Evolutionary conservation across 2,888 invertebrate species (phyloP).

Genomic region (Deilephila porcellus): DNA sequence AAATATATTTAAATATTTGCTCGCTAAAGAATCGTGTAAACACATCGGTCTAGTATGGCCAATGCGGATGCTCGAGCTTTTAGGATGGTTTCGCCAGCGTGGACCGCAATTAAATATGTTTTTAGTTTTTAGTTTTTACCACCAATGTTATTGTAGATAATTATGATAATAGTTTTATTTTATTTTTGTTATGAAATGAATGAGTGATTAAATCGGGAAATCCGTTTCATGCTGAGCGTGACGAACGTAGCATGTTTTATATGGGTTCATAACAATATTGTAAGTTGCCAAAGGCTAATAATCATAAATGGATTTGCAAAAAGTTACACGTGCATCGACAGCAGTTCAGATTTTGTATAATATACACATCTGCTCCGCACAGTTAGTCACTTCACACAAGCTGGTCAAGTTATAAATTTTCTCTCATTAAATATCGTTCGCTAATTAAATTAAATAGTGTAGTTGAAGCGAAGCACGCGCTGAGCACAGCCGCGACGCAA

Average conservation of each 20-base stretch:
- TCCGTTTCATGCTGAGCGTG: constrained; percentile 18
- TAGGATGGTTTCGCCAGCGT: not conserved
- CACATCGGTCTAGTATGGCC: not conserved
- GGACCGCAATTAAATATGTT: not conserved
- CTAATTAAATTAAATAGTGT: not conserved
- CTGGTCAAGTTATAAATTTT: not conserved
- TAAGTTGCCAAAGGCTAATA: not conserved
- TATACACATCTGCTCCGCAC: not conserved
- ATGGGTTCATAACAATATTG: not conserved
- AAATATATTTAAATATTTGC: not conserved
- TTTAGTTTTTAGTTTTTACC: not conserved
- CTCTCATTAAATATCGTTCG: not conserved
- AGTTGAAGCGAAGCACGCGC: constrained; percentile 2
- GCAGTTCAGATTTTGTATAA: not conserved
- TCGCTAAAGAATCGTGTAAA: constrained; percentile 1
- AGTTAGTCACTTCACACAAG: not conserved
- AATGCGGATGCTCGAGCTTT: not conserved
- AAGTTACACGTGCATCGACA: not conserved
- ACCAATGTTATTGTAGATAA: not conserved
- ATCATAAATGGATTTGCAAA: no score
- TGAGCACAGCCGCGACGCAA: constrained; percentile 38
- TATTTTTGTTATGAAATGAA: not conserved
- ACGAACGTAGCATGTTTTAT: constrained; percentile 3
- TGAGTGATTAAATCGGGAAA: constrained; percentile 7
- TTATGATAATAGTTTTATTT: not conserved